Conservation (phyloP, 2,797 vertebrate species). For the Pangasius mekongensis region DNA sequence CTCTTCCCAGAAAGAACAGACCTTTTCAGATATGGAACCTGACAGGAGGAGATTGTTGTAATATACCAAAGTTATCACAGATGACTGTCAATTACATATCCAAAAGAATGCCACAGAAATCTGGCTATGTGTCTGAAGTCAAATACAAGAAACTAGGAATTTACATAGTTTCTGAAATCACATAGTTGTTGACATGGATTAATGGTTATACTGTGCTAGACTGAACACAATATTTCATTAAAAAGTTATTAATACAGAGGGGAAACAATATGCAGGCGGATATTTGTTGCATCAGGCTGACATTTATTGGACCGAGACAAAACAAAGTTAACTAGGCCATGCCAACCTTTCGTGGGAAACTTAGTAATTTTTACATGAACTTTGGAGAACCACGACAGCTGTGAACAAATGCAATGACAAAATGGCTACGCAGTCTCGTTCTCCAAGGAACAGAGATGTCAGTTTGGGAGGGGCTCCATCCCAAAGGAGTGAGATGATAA, state of each 20-base stretch:
- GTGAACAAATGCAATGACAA: background rate
- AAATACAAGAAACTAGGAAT: conserved; percentile 1
- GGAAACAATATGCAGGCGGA: background rate
- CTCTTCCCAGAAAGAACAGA: background rate
- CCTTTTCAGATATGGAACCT: background rate
- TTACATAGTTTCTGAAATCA: background rate
- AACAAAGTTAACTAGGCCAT: conserved; percentile 14
- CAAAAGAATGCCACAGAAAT: background rate
- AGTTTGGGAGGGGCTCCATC: background rate
- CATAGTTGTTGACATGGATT: conserved; percentile 2
- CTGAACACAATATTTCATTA: conserved; percentile 18
- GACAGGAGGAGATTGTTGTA: background rate
- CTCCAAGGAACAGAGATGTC: background rate
- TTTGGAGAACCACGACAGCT: conserved; percentile 2
- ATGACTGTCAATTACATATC: too few species aligned
- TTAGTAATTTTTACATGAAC: conserved; percentile 18
- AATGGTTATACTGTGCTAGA: conserved; percentile 1
- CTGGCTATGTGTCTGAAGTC: background rate
- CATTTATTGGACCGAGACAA: conserved; percentile 25
- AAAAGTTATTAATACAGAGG: conserved; percentile 4
- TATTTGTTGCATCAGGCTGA: conserved; percentile 13
- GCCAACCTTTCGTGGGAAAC: conserved; percentile 3
- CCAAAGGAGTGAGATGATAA: background rate
- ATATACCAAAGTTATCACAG: background rate
- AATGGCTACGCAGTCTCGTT: background rate